phyloP scores from a whole-genome alignment of 2,888 invertebrate genomes.

The Adineta ricciae region DNA sequence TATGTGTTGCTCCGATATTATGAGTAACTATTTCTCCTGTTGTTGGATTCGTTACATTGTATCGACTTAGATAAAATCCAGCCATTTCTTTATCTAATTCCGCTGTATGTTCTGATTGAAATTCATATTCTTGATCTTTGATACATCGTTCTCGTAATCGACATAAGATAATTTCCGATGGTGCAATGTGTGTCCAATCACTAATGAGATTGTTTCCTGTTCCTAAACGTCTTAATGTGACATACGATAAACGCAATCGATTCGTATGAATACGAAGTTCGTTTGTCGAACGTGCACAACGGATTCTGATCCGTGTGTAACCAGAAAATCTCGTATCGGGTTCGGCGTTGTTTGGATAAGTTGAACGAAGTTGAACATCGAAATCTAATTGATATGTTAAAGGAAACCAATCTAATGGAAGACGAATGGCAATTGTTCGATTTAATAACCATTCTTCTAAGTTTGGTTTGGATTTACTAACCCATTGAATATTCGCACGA shows the following conservation, averaged over 20 bases:
- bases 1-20: slow-evolving; percentile 27
- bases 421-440: neutral
- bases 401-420: slow-evolving; percentile 23
- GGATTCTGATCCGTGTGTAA: slow-evolving; percentile 49
- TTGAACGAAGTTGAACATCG: slow-evolving; percentile 18
- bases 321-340: slow-evolving; percentile 67
- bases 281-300: slow-evolving; percentile 40
- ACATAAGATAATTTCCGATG: neutral
- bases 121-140: neutral
- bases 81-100: slow-evolving; percentile 22
- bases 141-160: neutral
- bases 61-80: slow-evolving; percentile 30
- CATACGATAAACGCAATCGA: slow-evolving; percentile 51
- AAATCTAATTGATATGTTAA: slow-evolving; percentile 22
- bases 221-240: slow-evolving; percentile 56
- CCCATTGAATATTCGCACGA: slow-evolving; percentile 26
- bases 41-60: neutral
- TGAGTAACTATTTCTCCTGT: neutral
- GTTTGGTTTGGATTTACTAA: neutral
- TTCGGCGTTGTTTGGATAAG: slow-evolving; percentile 8
- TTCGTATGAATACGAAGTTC: slow-evolving; percentile 48
- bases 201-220: slow-evolving; percentile 69
- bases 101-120: neutral
- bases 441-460: slow-evolving; percentile 3
- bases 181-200: slow-evolving; percentile 48